A percentile compares a stretch with the other conserved stretches of the same genome.
phyloP scores from a whole-genome alignment of 2,113 vertebrate species.

The Calyptommatus sinebrachiatus region DNA sequence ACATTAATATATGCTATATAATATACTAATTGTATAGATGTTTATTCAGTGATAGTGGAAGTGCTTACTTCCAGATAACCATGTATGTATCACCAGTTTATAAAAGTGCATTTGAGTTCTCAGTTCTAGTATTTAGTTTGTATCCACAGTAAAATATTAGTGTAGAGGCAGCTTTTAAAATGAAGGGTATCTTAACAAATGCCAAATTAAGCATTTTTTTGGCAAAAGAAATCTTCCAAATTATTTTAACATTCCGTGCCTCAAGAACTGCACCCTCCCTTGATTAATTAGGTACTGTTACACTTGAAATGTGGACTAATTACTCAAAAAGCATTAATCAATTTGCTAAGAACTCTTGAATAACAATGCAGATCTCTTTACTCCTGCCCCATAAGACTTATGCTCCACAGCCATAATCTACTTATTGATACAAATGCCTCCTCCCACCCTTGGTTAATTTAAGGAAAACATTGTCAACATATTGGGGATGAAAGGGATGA shows the following conservation, averaged over 20 bases:
- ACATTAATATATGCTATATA: neutral
- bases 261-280: constrained; percentile 43
- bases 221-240: constrained; percentile 18
- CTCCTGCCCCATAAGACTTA: constrained; percentile 48
- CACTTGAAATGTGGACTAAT: constrained; percentile 71
- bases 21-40: neutral
- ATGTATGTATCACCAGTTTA: neutral
- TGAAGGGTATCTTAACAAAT: constrained; percentile 21
- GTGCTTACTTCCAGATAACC: neutral
- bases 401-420: constrained; percentile 47
- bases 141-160: constrained; percentile 3
- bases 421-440: constrained; percentile 68
- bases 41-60: too few species aligned
- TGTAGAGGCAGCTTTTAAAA: constrained; percentile 2
- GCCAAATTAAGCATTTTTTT: constrained; percentile 19
- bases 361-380: constrained; percentile 57
- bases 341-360: constrained; percentile 63
- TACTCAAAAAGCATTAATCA: constrained; percentile 74
- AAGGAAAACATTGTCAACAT: constrained; percentile 70
- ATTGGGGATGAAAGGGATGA: constrained; percentile 66
- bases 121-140: neutral
- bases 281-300: constrained; percentile 59
- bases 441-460: constrained; percentile 67
- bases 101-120: neutral
- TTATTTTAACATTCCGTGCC: constrained; percentile 42